A percentile compares a stretch with the other conserved stretches of the same genome.
Evolutionary conservation across 2,888 invertebrate species (phyloP).

Genomic region (Hypolimnas misippus): DNA sequence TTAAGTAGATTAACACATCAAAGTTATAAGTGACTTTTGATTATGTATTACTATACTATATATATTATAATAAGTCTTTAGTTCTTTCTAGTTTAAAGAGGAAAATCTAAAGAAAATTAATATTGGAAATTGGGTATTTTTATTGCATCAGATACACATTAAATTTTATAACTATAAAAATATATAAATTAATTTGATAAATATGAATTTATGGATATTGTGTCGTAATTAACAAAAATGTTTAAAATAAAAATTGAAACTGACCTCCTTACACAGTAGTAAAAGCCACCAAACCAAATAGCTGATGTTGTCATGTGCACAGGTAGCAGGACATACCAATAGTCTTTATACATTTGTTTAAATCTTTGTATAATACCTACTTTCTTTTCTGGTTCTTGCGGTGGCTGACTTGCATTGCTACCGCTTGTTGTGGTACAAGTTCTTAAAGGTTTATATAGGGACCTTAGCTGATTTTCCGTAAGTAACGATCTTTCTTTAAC

Average conservation of each 20-base stretch:
- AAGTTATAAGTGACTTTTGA: no score
- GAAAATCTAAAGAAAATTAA: no score
- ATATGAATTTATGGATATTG: no score
- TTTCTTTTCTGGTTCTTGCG: conserved; percentile 65
- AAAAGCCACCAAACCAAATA: conserved; percentile 95
- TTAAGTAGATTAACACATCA: no score
- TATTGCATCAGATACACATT: no score
- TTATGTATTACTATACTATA: no score
- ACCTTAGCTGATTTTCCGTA: conserved; percentile 48
- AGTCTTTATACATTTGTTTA: conserved; percentile 96
- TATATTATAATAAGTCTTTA: no score
- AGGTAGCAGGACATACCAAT: conserved; percentile 98
- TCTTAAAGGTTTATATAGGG: conserved; percentile 48
- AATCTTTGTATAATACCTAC: conserved; percentile 90
- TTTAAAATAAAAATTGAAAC: conserved; percentile 19
- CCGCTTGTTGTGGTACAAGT: conserved; percentile 52
- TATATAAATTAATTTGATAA: no score
- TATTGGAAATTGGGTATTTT: no score
- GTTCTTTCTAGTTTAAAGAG: no score
- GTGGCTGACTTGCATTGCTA: conserved; percentile 44
- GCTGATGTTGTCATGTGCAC: conserved; percentile 95
- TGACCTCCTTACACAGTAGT: conserved; percentile 93
- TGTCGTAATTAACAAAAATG: no score
- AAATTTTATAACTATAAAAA: no score
- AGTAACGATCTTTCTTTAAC: conserved; percentile 45